These are phyloP conservation scores for Ptilonorhynchus violaceus DNA, from an alignment of 2,113 vertebrate genomes.

Conservation along the genomic window DNA sequence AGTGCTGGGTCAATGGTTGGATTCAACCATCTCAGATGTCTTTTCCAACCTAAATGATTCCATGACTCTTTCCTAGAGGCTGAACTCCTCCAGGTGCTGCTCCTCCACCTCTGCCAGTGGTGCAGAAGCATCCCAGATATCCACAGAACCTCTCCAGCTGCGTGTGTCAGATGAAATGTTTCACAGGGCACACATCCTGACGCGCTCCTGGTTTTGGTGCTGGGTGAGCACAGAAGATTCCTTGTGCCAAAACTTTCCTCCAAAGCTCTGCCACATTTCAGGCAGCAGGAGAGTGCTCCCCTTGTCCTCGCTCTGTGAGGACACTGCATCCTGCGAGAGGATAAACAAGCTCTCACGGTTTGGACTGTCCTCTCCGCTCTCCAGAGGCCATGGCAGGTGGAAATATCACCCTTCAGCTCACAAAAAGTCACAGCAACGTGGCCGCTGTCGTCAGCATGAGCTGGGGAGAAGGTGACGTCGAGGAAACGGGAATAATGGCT, in stretches of 20 bases:
- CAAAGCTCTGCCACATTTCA: background rate
- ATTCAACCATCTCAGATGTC: background rate
- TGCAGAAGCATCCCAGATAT: background rate
- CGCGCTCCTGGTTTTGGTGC: background rate
- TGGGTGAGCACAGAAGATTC: background rate
- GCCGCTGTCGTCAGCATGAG: background rate
- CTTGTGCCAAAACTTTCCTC: accelerated
- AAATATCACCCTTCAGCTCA: background rate
- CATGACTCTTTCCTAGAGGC: background rate
- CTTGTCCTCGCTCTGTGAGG: background rate
- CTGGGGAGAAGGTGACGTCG: background rate
- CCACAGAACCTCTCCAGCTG: background rate
- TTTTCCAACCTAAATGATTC: background rate
- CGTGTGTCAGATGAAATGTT: background rate
- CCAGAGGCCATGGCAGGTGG: background rate
- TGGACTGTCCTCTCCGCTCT: background rate
- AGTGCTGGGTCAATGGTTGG: background rate
- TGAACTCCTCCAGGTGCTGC: background rate
- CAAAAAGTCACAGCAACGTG: background rate
- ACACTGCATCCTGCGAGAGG: background rate
- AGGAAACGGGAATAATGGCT: slow-evolving; percentile 47
- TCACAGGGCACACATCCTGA: background rate
- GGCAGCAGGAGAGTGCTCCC: background rate
- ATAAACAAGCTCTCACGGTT: background rate
- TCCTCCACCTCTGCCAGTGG: background rate